A percentile compares a stretch with the other conserved stretches of the same genome.
phyloP scores from a whole-genome alignment of 1,140 invertebrate genomes.

The Mylabris phalerata region DNA sequence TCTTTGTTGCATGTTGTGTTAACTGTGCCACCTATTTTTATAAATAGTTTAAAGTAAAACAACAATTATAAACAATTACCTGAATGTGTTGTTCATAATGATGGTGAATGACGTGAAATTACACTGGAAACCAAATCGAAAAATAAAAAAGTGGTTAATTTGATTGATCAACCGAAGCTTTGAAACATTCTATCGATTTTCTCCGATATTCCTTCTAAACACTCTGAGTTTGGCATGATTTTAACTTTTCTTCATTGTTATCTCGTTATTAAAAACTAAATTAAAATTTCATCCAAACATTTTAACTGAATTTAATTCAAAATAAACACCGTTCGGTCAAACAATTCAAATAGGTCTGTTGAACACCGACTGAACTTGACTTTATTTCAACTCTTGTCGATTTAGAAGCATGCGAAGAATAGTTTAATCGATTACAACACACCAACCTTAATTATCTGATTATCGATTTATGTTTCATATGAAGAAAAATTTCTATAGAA shows the following conservation, averaged over 20 bases:
- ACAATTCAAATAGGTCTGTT: not conserved
- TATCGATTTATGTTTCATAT: constrained; percentile 5
- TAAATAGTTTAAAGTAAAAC: not conserved
- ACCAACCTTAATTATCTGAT: constrained; percentile 9
- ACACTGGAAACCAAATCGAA: not conserved
- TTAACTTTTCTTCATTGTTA: not conserved
- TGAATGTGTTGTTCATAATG: not conserved
- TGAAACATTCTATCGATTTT: constrained; percentile 19
- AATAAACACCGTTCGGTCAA: no score
- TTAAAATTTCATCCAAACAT: no score
- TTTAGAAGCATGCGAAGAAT: constrained; percentile 12
- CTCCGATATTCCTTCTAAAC: constrained; percentile 12
- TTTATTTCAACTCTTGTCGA: not conserved
- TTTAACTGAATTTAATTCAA: no score
- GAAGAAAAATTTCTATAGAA: no score
- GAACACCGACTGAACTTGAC: constrained; percentile 13
- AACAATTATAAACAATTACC: not conserved
- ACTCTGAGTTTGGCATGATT: not conserved
- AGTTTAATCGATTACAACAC: constrained; percentile 11
- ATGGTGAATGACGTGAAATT: not conserved
- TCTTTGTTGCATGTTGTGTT: constrained; percentile 32
- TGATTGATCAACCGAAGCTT: not conserved
- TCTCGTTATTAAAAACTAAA: not conserved
- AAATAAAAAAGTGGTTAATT: not conserved
- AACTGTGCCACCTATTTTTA: not conserved